Evolutionary conservation across 2,797 vertebrate genomes (phyloP), one percentile per base, ranked within the genome.

Genomic region (Nasua narica): DNA sequence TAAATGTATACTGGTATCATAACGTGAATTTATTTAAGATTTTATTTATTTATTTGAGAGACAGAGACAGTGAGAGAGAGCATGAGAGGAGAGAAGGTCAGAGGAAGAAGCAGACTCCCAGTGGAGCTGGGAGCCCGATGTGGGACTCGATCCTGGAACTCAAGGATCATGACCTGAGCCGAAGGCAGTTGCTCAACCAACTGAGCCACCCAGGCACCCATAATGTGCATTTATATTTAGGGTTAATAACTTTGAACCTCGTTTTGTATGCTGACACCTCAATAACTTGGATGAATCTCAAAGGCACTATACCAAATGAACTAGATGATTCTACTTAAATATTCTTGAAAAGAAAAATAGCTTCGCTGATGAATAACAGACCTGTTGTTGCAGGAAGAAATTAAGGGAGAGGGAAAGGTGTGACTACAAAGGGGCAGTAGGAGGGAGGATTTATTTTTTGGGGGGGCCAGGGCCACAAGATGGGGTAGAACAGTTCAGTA

Each of bases 301-400:
- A 83, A 95, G 35, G 14, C 23, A 77, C 27, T 67, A 14, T 87
- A 23, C 27, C 19, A 21, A 56, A 40, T 90, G 40, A 92, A 67
- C 11, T 13, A 10, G 46, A 52, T 29, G 32, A 72, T 85, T 65
- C 58, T 56, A 69, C 65, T 58, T 67, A 82, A n/a, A 58, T 19
- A 16, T 48, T 88, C 18, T 90, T 85, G 46, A 78, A 82, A 90
- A 60, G 7, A 58, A 88, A 58, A 35, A 78, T n/a, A 72, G 25
- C 27, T 52, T 32, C 4, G 23, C 21, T 43, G n/a, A 85, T 37
- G 21, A 70, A 32, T 69, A 46, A 54, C 2, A 83, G 3, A 72
- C 4, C 23, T n/a, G 19, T 23, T 86, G 23, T 46, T 89, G 14
- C 11, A 62, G 21, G n/a, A 7, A 27, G n/a, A 7, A 87, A 27